Base-by-base conservation (phyloP, 1,140 invertebrate species). In the Pemphigus obesinymphae region DNA sequence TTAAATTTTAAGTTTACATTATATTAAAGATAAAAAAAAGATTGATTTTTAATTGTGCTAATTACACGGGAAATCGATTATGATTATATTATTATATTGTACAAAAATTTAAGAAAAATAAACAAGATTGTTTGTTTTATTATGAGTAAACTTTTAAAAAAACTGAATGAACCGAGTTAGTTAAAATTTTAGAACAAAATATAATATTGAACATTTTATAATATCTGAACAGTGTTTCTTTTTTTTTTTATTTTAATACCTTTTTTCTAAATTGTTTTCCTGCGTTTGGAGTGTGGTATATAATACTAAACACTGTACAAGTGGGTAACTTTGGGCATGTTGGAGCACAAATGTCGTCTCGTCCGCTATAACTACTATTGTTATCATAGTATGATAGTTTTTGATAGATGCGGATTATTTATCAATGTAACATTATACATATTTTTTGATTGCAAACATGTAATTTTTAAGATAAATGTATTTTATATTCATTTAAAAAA, bases 141-240 rank as follows among this genome's bases (percentile, higher is more conserved):
- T 70, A 70, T 26, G 68, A 70, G 40, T 70, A 40, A 23, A 58
- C 6, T 29, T 58, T 58, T 58, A 8, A 3, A n/a, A n/a, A 63
- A 73, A 50, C 17, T 50, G 7, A 50, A 73, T 73, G 43, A 73
- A 50, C 70, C 43, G 31, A 73, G 70, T 73, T 73, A 73, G 70
- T 73, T 73, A 31, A 23, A 73, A 72, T 73, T 73, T 48, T 73
- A 73, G 70, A 73, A 73, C 70, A 73, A 73, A 73, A 73, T 73
- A 73, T 50, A 50, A 73, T 73, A 73, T 50, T 50, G 43, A 70
- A 70, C 34, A 73, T 73, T 73, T 73, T 73, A 73, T 73, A 73
- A 50, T 73, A 48, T 40, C 13, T 43, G 37, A 45, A 43, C 15
- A 20, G n/a, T 48, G 7, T 72, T 72, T 45, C 48, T 5, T 20